Evolutionary conservation across 2,888 invertebrate genomes (phyloP).

Genomic region (Apotomis betuletana): DNA sequence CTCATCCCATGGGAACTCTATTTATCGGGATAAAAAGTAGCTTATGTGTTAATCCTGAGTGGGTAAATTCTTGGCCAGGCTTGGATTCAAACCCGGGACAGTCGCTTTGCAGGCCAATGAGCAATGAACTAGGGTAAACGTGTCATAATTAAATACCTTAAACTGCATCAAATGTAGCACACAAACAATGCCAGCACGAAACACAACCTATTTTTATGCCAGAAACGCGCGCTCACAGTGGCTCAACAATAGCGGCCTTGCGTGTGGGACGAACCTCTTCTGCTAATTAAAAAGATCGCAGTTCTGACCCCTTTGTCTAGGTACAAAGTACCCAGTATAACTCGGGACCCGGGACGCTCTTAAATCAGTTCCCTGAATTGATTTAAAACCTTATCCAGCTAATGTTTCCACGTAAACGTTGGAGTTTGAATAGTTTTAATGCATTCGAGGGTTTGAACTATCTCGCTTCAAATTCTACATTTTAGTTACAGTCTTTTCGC

Average conservation of each 20-base stretch:
- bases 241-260: slow-evolving; percentile 53
- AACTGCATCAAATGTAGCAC: neutral
- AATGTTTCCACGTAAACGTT: slow-evolving; percentile 27
- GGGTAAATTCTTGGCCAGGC: no score
- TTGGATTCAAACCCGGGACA: no score
- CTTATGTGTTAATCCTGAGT: no score
- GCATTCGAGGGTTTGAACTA: neutral
- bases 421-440: slow-evolving; percentile 28
- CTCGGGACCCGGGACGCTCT: slow-evolving; percentile 34
- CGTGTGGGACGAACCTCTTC: slow-evolving; percentile 61
- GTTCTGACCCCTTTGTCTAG: slow-evolving; percentile 42
- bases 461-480: neutral
- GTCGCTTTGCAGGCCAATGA: no score
- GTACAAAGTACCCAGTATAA: slow-evolving; percentile 36
- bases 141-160: no score
- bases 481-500: neutral
- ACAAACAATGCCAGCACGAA: slow-evolving; percentile 34
- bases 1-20: no score
- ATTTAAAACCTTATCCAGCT: slow-evolving; percentile 34
- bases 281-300: slow-evolving; percentile 69
- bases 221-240: slow-evolving; percentile 42
- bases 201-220: slow-evolving; percentile 44
- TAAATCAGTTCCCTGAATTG: slow-evolving; percentile 44
- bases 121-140: no score
- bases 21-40: no score